These are phyloP conservation scores for Pammene aurita DNA, from an alignment of 2,888 invertebrate species.

Conservation along the genomic window DNA sequence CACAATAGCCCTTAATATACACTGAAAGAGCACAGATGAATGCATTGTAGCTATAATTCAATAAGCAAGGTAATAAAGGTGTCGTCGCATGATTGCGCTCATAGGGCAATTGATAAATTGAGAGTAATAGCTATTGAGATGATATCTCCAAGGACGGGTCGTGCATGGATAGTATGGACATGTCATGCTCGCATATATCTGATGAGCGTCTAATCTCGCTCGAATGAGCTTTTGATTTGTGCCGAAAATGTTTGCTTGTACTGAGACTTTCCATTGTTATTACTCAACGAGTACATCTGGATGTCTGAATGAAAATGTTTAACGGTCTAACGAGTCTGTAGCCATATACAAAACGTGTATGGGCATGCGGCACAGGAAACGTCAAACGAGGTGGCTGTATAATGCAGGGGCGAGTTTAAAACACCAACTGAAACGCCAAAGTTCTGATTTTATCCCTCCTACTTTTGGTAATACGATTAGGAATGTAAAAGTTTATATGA, in stretches of 20 bases:
- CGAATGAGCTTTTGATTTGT: not conserved
- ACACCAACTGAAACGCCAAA: too few relatives aligned
- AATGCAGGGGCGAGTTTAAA: too few relatives aligned
- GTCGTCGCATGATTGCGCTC: constrained; percentile 54
- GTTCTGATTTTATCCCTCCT: too few relatives aligned
- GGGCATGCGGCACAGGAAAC: too few relatives aligned
- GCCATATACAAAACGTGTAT: not conserved
- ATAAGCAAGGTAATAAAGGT: constrained; percentile 44
- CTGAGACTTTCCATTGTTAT: too few relatives aligned
- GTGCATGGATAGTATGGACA: constrained; percentile 4
- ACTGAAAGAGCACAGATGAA: not conserved
- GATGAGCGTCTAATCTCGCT: not conserved
- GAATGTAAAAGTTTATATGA: too few relatives aligned
- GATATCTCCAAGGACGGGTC: constrained; percentile 26
- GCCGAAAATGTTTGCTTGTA: too few relatives aligned
- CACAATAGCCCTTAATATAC: not conserved
- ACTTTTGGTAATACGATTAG: too few relatives aligned
- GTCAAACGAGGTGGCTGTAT: too few relatives aligned
- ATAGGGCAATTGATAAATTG: constrained; percentile 72
- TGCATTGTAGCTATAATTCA: constrained; percentile 43
- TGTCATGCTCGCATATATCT: not conserved
- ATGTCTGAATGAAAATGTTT: too few relatives aligned
- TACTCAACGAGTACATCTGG: too few relatives aligned
- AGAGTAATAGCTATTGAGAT: constrained; percentile 66
- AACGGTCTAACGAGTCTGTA: not conserved